Evolutionary conservation across 2,888 invertebrate genomes (phyloP), one percentile per base, ranked within the genome.

Genomic region (Masnerella sp.): DNA sequence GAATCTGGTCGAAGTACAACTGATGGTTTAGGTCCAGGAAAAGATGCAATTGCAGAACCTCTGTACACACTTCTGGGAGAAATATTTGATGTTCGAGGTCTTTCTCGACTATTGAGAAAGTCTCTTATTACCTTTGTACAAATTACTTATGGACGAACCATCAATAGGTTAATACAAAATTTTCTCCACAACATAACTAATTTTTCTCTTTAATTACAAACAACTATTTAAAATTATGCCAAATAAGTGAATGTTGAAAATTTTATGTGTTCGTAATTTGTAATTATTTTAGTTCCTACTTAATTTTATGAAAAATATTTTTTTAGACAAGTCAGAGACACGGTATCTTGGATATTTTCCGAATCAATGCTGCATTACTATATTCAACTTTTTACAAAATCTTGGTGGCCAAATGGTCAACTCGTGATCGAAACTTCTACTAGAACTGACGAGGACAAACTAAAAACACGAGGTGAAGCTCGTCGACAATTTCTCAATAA

Each of bases 301-400:
- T 3, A 28, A 2, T 28, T 28, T 3, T 1, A 28, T 18, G 17
- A 30, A 14, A 88, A 88, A 22, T 36, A 28, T 15, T 22, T 78
- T 88, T 87, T 17, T 85, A 93, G 96, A 77, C 96, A 96, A 90
- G 93, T 96, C 54, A 91, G 95, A 77, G 96, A 96, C 82, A 95
- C 94, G 0, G 93, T 96, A 51, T 91, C 93, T 20, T 96, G 95
- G 93, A 88, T 95, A 79, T 94, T 95, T 83, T 96, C 95, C 8
- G 97, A 97, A 86, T 93, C 95, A 73, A 96, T 96, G 96, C 87
- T 97, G 67, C 94, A 96, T 83, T 95, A 95, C 86, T 97, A 96
- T 86, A 92, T 94, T 43, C 93, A 94, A 65, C 90, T 94, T 20
- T 91, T 96, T 72, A 90, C 94, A 59, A 96, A 96, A 85, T 94